A percentile compares a stretch with the other conserved stretches of the same genome.
Conservation (phyloP, 2,113 vertebrate species). For the Leucosticte australis region DNA sequence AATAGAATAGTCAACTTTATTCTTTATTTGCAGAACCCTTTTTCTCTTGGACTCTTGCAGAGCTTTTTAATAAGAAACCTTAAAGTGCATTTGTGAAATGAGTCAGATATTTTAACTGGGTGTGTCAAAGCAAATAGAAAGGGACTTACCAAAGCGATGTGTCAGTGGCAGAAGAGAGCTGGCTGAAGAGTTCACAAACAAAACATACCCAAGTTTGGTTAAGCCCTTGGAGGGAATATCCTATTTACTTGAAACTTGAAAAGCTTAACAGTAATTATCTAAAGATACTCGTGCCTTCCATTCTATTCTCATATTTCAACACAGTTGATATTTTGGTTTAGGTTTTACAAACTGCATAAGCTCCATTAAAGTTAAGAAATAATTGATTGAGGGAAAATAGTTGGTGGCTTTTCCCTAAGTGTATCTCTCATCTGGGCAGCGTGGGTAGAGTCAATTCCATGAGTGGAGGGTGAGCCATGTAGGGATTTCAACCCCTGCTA, state of each 20-base stretch:
- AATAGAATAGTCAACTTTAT: background rate
- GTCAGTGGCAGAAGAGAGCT: background rate
- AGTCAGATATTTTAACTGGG: background rate
- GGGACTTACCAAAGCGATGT: background rate
- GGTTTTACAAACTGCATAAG: background rate
- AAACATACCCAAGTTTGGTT: background rate
- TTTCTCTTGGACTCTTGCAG: background rate
- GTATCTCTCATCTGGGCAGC: background rate
- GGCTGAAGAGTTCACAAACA: background rate
- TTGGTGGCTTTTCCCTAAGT: background rate
- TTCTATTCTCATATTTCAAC: background rate
- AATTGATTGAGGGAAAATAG: background rate
- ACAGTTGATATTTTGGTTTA: background rate
- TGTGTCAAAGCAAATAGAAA: background rate
- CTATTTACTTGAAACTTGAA: background rate
- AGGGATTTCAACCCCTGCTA: background rate
- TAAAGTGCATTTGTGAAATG: background rate
- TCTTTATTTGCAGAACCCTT: background rate
- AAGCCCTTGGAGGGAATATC: background rate
- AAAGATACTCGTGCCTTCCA: background rate
- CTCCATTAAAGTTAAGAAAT: background rate
- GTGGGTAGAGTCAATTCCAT: fast-evolving
- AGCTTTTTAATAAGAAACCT: background rate
- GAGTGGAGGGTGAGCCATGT: fast-evolving
- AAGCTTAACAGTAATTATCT: background rate